Evolutionary conservation across 1,140 invertebrate species (phyloP).

Genomic region (Drosophila trapezifrons): DNA sequence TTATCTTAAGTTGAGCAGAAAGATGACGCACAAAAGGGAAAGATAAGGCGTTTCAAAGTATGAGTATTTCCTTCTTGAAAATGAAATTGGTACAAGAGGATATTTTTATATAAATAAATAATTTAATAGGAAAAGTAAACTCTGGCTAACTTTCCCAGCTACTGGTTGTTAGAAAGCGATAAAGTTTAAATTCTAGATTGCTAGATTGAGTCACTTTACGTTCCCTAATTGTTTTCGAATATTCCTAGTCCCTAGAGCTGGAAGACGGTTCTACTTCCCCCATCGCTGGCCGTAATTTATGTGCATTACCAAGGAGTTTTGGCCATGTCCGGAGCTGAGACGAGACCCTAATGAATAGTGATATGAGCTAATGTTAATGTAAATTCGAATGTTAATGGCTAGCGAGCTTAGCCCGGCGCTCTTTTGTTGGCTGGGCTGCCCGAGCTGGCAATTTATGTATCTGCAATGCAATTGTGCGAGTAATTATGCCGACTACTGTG

Average conservation of each 20-base stretch:
- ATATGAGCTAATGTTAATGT: constrained; percentile 51
- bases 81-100: no score
- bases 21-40: not conserved
- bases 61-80: no score
- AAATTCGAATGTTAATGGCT: constrained; percentile 61
- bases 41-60: no score
- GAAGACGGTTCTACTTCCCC: not conserved
- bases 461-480: constrained; percentile 64
- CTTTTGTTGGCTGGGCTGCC: constrained; percentile 61
- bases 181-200: constrained; percentile 1
- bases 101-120: no score
- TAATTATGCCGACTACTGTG: constrained; percentile 58
- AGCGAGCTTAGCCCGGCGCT: constrained; percentile 58
- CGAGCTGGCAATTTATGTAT: constrained; percentile 46
- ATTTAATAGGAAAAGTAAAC: not conserved
- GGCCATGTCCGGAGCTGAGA: constrained; percentile 31
- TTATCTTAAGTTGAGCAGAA: not conserved
- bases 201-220: not conserved
- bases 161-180: not conserved
- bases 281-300: constrained; percentile 51
- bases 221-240: constrained; percentile 23
- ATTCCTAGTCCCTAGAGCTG: constrained; percentile 6
- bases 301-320: constrained; percentile 57
- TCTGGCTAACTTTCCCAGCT: not conserved
- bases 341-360: constrained; percentile 50